Conservation (phyloP, 2,797 vertebrate genomes). For the Adelosebastes latens region DNA sequence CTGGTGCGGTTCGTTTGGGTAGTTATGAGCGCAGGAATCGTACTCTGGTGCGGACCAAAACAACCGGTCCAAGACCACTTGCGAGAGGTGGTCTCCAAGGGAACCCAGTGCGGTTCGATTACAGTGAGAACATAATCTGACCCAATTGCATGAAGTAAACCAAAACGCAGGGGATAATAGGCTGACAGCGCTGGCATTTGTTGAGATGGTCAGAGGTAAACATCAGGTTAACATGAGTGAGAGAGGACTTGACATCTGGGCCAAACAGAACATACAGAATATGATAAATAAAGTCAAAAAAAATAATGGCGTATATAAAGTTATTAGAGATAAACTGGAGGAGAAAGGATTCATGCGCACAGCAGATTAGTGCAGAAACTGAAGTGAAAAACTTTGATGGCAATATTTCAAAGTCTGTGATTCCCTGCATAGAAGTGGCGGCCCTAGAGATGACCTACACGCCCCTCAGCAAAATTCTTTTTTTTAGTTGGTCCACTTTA, state of each 20-base stretch:
- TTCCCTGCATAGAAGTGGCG: neutral
- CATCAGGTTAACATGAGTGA: too few species aligned
- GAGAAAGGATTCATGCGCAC: neutral
- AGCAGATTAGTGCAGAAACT: neutral
- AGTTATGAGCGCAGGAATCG: neutral
- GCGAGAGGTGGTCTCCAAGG: neutral
- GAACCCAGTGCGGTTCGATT: fast-evolving
- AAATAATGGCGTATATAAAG: neutral
- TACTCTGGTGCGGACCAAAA: neutral
- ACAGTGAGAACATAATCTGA: neutral
- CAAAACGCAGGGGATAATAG: too few species aligned
- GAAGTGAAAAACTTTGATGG: neutral
- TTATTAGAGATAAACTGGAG: neutral
- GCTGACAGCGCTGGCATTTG: too few species aligned
- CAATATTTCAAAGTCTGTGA: neutral
- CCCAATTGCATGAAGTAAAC: too few species aligned
- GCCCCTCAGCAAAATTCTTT: too few species aligned
- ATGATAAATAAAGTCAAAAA: too few species aligned
- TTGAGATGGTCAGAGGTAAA: too few species aligned
- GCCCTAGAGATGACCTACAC: too few species aligned
- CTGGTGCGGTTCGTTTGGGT: neutral
- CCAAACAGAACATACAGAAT: too few species aligned
- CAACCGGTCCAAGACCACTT: neutral
- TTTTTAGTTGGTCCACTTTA: too few species aligned
- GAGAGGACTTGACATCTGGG: too few species aligned